These are phyloP conservation scores for Aelia acuminata DNA, from an alignment of 2,888 invertebrate genomes.

Conservation along the genomic window DNA sequence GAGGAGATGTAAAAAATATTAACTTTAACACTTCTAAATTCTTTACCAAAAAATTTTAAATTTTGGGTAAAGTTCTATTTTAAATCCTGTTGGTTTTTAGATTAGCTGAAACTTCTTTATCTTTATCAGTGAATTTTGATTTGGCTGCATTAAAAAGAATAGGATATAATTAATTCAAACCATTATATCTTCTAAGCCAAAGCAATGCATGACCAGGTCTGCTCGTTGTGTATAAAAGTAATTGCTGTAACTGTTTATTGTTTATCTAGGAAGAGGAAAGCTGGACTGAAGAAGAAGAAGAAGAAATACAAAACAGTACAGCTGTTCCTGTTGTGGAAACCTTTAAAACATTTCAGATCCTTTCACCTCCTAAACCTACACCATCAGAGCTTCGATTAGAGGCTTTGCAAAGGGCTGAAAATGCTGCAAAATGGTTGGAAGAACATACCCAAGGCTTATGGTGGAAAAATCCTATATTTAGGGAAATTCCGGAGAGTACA, in stretches of 20 bases:
- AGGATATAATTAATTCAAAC: too few relatives aligned
- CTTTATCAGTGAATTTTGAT: too few relatives aligned
- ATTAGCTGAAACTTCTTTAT: too few relatives aligned
- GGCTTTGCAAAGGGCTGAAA: conserved; percentile 12
- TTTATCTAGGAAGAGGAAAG: conserved; percentile 50
- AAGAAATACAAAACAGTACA: neutral
- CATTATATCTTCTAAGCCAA: too few relatives aligned
- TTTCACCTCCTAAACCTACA: neutral
- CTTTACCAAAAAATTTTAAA: too few relatives aligned
- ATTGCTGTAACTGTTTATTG: neutral
- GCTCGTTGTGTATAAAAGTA: neutral
- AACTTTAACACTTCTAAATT: too few relatives aligned
- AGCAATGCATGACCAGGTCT: too few relatives aligned
- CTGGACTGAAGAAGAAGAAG: conserved; percentile 21
- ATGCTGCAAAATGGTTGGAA: conserved; percentile 49
- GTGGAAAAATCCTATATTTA: conserved; percentile 60
- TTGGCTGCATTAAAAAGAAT: too few relatives aligned
- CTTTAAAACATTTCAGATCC: neutral
- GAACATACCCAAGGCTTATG: conserved; percentile 53
- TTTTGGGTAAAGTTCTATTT: too few relatives aligned
- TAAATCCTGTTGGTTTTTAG: too few relatives aligned
- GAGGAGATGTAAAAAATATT: too few relatives aligned
- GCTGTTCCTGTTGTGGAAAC: neutral
- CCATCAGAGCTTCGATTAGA: conserved; percentile 2
- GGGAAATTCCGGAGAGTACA: conserved; percentile 58